Percentiles rank a stretch among this genome's conserved stretches.
Evolutionary conservation across 2,888 invertebrate genomes (phyloP).

Genomic region (Candidula unifasciata): DNA sequence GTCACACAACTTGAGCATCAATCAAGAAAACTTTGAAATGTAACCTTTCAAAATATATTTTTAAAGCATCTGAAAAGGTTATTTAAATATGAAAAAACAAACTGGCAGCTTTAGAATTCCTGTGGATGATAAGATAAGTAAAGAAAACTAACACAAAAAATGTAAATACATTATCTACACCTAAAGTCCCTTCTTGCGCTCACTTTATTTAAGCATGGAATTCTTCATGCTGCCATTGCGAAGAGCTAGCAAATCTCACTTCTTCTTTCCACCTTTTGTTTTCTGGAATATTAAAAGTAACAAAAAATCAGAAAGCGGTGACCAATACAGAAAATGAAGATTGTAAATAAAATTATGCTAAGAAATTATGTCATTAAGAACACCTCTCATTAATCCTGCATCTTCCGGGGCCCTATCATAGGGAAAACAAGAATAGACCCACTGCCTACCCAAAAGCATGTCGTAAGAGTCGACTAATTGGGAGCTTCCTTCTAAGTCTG

Average conservation of each 20-base stretch:
- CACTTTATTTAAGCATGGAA: constrained; percentile 1
- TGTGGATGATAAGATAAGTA: background rate
- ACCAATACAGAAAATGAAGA: too few species aligned
- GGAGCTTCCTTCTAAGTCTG: too few species aligned
- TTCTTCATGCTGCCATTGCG: constrained; percentile 41
- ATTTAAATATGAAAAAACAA: background rate
- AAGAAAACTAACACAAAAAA: background rate
- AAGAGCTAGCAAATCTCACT: constrained; percentile 38
- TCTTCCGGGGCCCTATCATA: too few species aligned
- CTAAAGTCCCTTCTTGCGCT: background rate
- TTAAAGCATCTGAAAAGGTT: background rate
- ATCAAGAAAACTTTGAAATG: too few species aligned
- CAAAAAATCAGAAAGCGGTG: background rate
- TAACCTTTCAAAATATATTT: too few species aligned
- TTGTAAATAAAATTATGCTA: too few species aligned
- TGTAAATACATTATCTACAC: constrained; percentile 33
- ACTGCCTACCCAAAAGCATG: too few species aligned
- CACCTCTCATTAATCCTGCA: too few species aligned
- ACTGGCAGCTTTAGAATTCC: background rate
- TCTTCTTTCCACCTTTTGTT: constrained; percentile 34
- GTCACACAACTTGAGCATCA: too few species aligned
- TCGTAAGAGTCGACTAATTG: too few species aligned
- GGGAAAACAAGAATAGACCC: too few species aligned
- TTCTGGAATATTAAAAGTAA: constrained; percentile 5
- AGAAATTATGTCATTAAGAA: too few species aligned